A percentile compares a stretch with the other conserved stretches of the same genome.
Conservation (phyloP, 2,797 vertebrate genomes). For the Hippopotamyrus pictus region DNA sequence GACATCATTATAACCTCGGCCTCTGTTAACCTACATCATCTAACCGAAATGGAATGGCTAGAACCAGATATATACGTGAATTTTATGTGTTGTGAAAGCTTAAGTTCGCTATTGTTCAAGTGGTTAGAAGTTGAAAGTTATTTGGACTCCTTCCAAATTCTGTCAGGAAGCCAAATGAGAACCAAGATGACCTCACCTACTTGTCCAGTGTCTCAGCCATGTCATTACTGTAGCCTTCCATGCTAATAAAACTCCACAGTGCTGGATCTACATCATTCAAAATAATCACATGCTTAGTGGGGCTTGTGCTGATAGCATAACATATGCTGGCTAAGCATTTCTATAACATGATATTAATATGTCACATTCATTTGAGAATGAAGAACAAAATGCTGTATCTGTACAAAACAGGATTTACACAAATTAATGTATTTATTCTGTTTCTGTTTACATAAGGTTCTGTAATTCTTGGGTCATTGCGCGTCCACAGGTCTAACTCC, state of each 20-base stretch:
- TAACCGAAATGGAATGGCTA: slow-evolving; percentile 17
- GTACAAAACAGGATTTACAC: background rate
- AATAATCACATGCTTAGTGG: background rate
- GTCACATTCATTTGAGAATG: background rate
- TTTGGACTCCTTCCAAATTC: background rate
- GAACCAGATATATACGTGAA: background rate
- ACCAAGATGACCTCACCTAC: slow-evolving; percentile 11
- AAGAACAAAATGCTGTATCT: background rate
- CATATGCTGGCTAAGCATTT: background rate
- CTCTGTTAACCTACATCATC: background rate
- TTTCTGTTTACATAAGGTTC: background rate
- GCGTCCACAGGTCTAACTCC: background rate
- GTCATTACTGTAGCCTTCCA: background rate
- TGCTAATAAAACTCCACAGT: background rate
- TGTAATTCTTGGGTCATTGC: background rate
- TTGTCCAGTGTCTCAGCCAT: background rate
- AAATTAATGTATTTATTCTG: background rate
- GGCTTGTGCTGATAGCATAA: background rate
- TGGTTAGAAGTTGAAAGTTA: background rate
- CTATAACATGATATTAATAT: background rate
- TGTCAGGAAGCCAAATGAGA: slow-evolving; percentile 11
- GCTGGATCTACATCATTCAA: background rate
- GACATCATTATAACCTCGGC: slow-evolving; percentile 12
- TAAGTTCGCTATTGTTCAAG: background rate
- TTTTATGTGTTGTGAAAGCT: background rate